phyloP scores from a whole-genome alignment of 2,797 vertebrate species.

The Fratercula arctica region DNA sequence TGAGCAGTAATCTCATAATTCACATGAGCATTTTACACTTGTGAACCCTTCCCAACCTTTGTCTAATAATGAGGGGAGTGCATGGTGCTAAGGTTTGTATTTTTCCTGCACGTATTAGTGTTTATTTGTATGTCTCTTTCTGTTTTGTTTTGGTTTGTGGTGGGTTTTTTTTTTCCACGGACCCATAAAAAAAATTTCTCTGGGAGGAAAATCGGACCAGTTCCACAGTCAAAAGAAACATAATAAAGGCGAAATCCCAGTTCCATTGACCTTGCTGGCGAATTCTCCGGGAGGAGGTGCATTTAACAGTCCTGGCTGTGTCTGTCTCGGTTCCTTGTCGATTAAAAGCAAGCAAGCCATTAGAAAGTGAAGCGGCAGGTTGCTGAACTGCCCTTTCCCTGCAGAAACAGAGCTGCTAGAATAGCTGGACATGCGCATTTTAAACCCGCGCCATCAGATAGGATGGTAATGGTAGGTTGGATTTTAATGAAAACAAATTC shows the following conservation, averaged over 20 bases:
- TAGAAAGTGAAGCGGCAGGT: slow-evolving; percentile 27
- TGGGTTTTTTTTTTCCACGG: neutral
- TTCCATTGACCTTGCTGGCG: slow-evolving; percentile 3
- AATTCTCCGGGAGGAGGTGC: slow-evolving; percentile 22
- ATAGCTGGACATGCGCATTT: slow-evolving; percentile 12
- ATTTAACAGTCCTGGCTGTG: neutral
- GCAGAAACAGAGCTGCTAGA: neutral
- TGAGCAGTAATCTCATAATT: slow-evolving; percentile 66
- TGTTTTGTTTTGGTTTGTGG: slow-evolving; percentile 20
- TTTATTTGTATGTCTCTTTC: slow-evolving; percentile 61
- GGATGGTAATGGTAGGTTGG: slow-evolving; percentile 24
- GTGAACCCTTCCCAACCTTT: slow-evolving; percentile 68
- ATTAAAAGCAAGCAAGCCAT: neutral
- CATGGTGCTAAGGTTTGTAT: slow-evolving; percentile 63
- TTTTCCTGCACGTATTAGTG: slow-evolving; percentile 41
- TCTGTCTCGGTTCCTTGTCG: neutral
- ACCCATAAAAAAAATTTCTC: neutral
- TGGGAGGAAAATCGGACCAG: slow-evolving; percentile 23
- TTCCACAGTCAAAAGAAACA: neutral
- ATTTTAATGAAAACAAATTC: slow-evolving; percentile 67
- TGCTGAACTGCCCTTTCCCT: slow-evolving; percentile 32
- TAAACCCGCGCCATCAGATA: neutral
- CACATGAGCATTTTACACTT: slow-evolving; percentile 51
- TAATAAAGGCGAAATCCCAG: slow-evolving; percentile 5
- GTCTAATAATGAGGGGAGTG: slow-evolving; percentile 54